A percentile compares a stretch with the other conserved stretches of the same genome.
Evolutionary conservation across 2,113 vertebrate species (phyloP).

Genomic region (Anarrhichthys ocellatus): DNA sequence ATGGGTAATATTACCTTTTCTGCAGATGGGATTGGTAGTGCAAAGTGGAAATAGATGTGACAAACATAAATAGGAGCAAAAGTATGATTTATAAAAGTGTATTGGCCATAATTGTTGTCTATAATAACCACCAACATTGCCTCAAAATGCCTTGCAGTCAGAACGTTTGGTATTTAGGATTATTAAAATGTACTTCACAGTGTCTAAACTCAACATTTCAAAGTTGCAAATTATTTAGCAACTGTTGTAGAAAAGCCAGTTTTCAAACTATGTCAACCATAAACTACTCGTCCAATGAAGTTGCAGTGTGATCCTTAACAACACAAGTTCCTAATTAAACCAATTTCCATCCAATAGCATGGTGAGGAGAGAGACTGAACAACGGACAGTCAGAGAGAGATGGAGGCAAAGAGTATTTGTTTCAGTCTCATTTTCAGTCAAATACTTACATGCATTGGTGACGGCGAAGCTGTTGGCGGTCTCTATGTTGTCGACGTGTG

Average conservation of each 20-base stretch:
- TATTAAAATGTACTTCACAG: conserved; percentile 3
- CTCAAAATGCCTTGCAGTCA: not conserved
- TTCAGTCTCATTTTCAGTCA: conserved; percentile 10
- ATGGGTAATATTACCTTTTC: conserved; percentile 9
- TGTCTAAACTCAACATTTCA: conserved; percentile 28
- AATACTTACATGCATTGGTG: conserved; percentile 99
- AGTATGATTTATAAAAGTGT: not conserved
- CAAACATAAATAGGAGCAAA: not conserved
- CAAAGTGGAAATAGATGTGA: conserved; percentile 19
- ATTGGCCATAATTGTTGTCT: conserved; percentile 5
- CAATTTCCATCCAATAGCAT: conserved; percentile 2
- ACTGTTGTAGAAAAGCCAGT: not conserved
- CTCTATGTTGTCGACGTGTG: conserved; percentile 99
- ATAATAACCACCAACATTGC: not conserved
- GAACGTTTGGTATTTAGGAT: not conserved
- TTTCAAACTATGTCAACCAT: conserved; percentile 10
- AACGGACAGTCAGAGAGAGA: not conserved
- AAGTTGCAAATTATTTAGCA: conserved; percentile 3
- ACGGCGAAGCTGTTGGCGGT: conserved; percentile 99
- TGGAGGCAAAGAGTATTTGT: not conserved
- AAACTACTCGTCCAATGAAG: not conserved
- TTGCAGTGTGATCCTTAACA: conserved; percentile 23
- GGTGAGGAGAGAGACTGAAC: not conserved
- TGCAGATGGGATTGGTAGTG: conserved; percentile 14
- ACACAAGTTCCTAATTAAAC: not conserved